phyloP scores from a whole-genome alignment of 2,113 vertebrate species.

The Pogona vitticeps region DNA sequence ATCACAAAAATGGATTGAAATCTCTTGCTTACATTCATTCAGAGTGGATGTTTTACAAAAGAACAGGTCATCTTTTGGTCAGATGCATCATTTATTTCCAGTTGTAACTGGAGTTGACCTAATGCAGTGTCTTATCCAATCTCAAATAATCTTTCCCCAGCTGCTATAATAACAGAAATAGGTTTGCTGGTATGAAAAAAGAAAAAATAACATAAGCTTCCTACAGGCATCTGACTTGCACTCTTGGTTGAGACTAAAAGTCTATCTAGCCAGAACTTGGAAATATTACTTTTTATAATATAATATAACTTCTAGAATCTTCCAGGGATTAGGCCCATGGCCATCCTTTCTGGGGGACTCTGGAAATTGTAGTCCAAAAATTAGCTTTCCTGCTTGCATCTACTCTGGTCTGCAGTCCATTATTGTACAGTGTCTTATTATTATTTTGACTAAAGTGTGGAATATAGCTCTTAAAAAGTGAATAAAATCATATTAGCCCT shows the following conservation, averaged over 20 bases:
- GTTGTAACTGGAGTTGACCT: background rate
- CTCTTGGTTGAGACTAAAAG: background rate
- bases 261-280: background rate
- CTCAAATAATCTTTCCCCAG: background rate
- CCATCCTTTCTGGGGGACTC: background rate
- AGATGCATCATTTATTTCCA: background rate
- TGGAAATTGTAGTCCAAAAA: background rate
- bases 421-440: background rate
- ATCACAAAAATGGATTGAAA: background rate
- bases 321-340: too few species aligned
- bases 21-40: background rate
- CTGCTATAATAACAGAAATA: constrained; percentile 4
- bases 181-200: constrained; percentile 2
- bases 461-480: background rate
- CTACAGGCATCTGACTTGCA: background rate
- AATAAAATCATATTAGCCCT: background rate
- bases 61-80: background rate
- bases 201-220: background rate
- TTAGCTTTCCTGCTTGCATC: background rate
- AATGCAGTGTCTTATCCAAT: background rate
- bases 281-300: too few species aligned
- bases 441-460: background rate
- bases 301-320: too few species aligned
- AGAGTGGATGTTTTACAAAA: background rate
- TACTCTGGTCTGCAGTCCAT: background rate